phyloP scores from a whole-genome alignment of 1,140 invertebrate species.

The Drosophila burlai region DNA sequence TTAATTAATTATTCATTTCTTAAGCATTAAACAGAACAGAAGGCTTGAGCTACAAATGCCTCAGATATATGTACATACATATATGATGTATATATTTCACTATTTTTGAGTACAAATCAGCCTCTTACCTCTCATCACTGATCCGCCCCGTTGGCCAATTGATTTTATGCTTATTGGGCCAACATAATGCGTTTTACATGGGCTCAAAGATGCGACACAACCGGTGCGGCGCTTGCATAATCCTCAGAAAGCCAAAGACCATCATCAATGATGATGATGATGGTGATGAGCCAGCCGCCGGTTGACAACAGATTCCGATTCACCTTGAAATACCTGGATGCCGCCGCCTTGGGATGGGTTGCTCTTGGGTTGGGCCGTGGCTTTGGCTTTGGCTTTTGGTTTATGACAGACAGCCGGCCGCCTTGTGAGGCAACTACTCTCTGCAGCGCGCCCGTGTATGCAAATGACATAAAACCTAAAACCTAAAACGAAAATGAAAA shows the following conservation, averaged over 20 bases:
- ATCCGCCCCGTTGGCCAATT: slow-evolving; percentile 37
- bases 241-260: neutral
- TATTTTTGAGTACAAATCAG: neutral
- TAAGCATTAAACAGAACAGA: neutral
- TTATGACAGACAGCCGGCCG: slow-evolving; percentile 52
- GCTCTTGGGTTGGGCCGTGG: slow-evolving; percentile 13
- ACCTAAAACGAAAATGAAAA: slow-evolving; percentile 14
- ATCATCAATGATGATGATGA: slow-evolving; percentile 20
- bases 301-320: slow-evolving; percentile 52
- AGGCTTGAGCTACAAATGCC: neutral
- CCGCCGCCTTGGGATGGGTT: slow-evolving; percentile 9
- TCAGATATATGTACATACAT: neutral
- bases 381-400: slow-evolving; percentile 8
- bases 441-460: slow-evolving; percentile 37
- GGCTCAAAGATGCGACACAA: slow-evolving; percentile 16
- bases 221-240: slow-evolving; percentile 21
- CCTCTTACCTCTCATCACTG: slow-evolving; percentile 10
- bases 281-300: slow-evolving; percentile 1
- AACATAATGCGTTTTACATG: slow-evolving; percentile 32
- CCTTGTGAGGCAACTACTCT: slow-evolving; percentile 23
- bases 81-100: neutral
- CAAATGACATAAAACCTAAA: slow-evolving; percentile 38
- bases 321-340: slow-evolving; percentile 43
- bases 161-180: slow-evolving; percentile 28
- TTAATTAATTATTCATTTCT: neutral